phyloP scores from a whole-genome alignment of 2,797 vertebrate genomes.

The Coracias cyanogaster region DNA sequence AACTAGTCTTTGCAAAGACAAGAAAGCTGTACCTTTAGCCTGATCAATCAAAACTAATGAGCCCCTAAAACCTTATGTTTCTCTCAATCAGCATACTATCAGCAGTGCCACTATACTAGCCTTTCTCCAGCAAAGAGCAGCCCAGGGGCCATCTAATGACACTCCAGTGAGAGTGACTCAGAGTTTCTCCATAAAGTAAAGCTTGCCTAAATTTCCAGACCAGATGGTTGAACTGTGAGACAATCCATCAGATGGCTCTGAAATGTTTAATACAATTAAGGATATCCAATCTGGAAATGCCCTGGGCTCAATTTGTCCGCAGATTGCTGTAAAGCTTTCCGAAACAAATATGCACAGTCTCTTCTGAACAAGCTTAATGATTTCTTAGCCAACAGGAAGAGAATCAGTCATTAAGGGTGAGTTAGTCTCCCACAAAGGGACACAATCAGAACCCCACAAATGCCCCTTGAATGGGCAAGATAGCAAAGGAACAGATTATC shows the following conservation, averaged over 20 bases:
- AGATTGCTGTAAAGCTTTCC: conserved; percentile 14
- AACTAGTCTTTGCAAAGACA: background rate
- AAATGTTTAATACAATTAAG: conserved; percentile 56
- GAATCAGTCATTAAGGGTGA: background rate
- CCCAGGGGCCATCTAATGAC: conserved; percentile 3
- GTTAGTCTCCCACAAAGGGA: too few species aligned
- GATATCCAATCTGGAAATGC: conserved; percentile 43
- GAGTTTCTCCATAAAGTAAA: background rate
- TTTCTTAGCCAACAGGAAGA: background rate
- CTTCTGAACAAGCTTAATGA: background rate
- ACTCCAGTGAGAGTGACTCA: background rate
- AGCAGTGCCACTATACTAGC: conserved; percentile 6
- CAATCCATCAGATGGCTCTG: conserved; percentile 35
- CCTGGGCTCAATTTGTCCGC: conserved; percentile 2
- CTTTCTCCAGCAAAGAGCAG: conserved; percentile 31
- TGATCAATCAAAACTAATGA: conserved; percentile 68
- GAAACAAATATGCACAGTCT: background rate
- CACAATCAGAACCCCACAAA: background rate
- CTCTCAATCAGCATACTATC: conserved; percentile 9
- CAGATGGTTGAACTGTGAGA: conserved; percentile 43
- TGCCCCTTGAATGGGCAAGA: background rate
- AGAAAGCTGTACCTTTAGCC: conserved; percentile 6
- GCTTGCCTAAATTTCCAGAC: conserved; percentile 22
- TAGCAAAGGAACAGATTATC: background rate
- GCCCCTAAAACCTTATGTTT: conserved; percentile 18